Evolutionary conservation across 2,888 invertebrate species (phyloP).

Genomic region (Formica aserva): DNA sequence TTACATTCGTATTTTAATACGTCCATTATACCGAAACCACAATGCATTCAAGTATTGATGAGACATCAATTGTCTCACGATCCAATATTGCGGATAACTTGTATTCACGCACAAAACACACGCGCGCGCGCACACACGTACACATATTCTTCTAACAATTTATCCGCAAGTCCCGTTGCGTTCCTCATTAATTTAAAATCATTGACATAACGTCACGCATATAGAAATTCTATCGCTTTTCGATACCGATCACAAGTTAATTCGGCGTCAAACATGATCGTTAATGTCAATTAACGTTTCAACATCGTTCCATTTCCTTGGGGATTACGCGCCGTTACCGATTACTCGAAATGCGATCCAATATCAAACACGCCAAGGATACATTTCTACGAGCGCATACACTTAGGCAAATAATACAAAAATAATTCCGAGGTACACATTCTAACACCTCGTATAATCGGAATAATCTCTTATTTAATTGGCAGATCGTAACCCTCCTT

Average conservation of each 20-base stretch:
- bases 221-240: background rate
- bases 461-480: constrained; percentile 70
- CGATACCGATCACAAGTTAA: constrained; percentile 15
- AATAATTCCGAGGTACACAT: constrained; percentile 75
- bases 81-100: constrained; percentile 56
- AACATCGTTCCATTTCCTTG: background rate
- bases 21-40: constrained; percentile 78
- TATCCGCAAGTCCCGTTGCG: background rate
- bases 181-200: background rate
- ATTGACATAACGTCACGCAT: constrained; percentile 7
- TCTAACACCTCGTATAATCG: constrained; percentile 60
- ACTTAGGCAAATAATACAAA: constrained; percentile 77
- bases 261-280: background rate
- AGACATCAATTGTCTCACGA: constrained; percentile 29
- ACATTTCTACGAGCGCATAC: constrained; percentile 62
- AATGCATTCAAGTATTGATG: constrained; percentile 66
- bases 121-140: constrained; percentile 8
- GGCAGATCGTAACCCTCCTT: constrained; percentile 67
- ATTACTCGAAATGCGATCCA: background rate
- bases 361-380: constrained; percentile 34
- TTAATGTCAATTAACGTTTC: constrained; percentile 12
- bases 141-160: constrained; percentile 12
- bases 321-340: background rate
- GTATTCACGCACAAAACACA: constrained; percentile 19
- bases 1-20: constrained; percentile 81